Evolutionary conservation across 2,113 vertebrate species (phyloP).

Genomic region (rat (Rattus norvegicus)): DNA sequence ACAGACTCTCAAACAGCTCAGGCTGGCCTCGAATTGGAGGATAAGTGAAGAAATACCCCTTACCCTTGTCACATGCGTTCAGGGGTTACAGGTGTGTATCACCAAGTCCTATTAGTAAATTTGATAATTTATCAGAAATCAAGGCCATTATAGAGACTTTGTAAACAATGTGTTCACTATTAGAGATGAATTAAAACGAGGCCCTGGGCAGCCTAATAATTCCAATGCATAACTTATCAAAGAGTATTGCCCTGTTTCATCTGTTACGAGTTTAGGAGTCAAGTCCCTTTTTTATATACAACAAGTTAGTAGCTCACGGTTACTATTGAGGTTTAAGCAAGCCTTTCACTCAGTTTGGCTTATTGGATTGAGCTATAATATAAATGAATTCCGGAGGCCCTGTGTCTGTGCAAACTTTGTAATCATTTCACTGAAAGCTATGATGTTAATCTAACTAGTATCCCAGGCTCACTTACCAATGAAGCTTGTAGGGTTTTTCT

Average conservation of each 20-base stretch:
- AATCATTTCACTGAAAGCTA: neutral
- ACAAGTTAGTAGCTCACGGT: neutral
- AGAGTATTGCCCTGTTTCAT: neutral
- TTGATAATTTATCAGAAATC: neutral
- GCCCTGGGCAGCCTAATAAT: neutral
- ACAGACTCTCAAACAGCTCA: neutral
- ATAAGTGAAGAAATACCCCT: no score
- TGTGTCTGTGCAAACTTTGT: neutral
- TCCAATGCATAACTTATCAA: neutral
- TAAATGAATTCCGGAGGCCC: neutral
- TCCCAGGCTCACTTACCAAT: neutral
- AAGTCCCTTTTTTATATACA: neutral
- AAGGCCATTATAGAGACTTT: no score
- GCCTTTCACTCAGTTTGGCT: neutral
- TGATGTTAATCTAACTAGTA: neutral
- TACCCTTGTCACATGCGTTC: no score
- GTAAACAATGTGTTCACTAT: neutral
- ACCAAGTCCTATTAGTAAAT: neutral
- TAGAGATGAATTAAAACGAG: neutral
- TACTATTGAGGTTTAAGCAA: neutral
- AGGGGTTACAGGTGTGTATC: neutral
- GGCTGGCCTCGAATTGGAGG: neutral
- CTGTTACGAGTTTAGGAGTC: slow-evolving; percentile 7
- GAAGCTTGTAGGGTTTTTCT: neutral
- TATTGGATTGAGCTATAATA: neutral